Base-by-base conservation (phyloP, 1,140 invertebrate genomes). In the Lucilia sericata region DNA sequence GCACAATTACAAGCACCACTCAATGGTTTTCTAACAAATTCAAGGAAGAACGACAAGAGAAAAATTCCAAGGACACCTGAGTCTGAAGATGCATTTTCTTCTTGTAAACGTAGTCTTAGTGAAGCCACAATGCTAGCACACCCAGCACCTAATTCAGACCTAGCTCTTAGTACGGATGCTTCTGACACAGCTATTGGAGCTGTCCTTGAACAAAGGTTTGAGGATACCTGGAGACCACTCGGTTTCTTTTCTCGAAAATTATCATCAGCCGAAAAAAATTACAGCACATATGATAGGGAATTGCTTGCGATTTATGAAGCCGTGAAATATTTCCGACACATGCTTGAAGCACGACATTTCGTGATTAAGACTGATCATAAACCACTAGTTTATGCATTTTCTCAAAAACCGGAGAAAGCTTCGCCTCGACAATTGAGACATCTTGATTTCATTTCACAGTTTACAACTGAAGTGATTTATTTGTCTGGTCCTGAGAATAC, bases 161-260 rank as follows among this genome's bases (percentile, higher is more conserved):
- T 84, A 65, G 19, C 42, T 17, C 30, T 84, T 2, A 51, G 9
- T 3, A 74, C 60, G 1, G 91, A 92, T 85, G 92, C 91, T 21
- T 92, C 90, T 8, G 87, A 88, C 34, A 83, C 74, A 4, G 85
- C 88, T 0, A 87, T 92, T 10, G 92, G 91, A 7, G 90, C 87
- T 7, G 87, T 84, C 4, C 60, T 93, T 5, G 87, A 92, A 21
- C 91, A 92, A 85, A 87, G 89, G 75, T 10, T 13, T 25, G 0
- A 49, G 85, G 13, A 49, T 86, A 36, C 51, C 30, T 17, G 86
- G 86, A 84, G 85, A 89, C 86, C 91, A 90, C 12, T 86, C 91
- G 7, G 89, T 85, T 13, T 93, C 91, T 86, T 90, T 83, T 90
- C 87, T 7, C 88, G 86, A 81, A 90, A 89, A 83, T 83, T 92